Conservation (phyloP, 2,888 invertebrate genomes). For the Lamellibrachia columna region DNA sequence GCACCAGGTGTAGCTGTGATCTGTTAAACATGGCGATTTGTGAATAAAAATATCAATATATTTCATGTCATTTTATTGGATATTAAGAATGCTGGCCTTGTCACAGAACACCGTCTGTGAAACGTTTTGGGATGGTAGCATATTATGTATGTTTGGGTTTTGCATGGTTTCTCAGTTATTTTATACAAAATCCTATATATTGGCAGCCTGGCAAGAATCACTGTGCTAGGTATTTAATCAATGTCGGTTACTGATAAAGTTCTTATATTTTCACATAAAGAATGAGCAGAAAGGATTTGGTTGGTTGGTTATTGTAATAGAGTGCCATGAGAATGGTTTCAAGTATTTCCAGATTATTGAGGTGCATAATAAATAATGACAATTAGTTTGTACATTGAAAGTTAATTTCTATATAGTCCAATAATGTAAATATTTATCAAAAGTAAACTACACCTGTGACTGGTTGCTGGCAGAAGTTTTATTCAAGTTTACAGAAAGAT, state of each 20-base stretch:
- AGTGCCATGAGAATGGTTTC: too few relatives aligned
- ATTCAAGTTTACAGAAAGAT: too few relatives aligned
- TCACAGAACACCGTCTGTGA: not conserved
- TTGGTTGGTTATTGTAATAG: too few relatives aligned
- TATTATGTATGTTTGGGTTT: not conserved
- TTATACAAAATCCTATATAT: not conserved
- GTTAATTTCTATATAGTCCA: too few relatives aligned
- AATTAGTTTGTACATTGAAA: too few relatives aligned
- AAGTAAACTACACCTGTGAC: too few relatives aligned
- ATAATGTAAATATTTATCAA: too few relatives aligned
- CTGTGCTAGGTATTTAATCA: not conserved
- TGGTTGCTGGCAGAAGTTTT: too few relatives aligned
- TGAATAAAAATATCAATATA: not conserved
- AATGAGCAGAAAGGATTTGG: too few relatives aligned
- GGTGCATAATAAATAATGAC: too few relatives aligned
- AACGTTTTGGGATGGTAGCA: not conserved
- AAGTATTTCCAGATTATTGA: too few relatives aligned
- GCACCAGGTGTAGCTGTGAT: not conserved
- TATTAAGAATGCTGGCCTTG: not conserved
- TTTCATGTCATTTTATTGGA: slow-evolving; percentile 2
- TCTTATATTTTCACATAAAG: not conserved
- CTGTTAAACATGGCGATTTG: not conserved
- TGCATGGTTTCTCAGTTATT: not conserved
- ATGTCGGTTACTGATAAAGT: not conserved
- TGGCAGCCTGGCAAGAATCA: not conserved